Conservation (phyloP, 2,113 vertebrate genomes). For the Rousettus leschenaultii region DNA sequence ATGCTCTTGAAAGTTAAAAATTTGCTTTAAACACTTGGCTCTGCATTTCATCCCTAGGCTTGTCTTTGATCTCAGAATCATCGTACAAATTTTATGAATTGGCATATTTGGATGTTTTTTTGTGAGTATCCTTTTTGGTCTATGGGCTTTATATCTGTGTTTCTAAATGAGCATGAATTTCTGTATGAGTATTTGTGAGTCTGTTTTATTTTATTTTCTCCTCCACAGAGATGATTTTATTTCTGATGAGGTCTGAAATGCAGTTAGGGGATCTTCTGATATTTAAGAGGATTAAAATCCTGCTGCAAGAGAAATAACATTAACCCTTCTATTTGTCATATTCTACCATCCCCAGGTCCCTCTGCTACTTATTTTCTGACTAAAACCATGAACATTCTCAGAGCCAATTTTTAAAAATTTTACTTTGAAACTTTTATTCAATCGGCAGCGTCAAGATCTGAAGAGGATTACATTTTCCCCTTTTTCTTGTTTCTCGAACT, state of each 20-base stretch:
- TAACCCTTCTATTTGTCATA: slow-evolving; percentile 56
- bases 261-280: slow-evolving; percentile 58
- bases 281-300: slow-evolving; percentile 69
- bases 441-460: slow-evolving; percentile 80
- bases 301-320: slow-evolving; percentile 70
- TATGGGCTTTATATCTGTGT: background rate
- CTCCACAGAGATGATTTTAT: background rate
- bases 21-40: slow-evolving; percentile 36
- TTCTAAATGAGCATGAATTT: background rate
- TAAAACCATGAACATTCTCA: slow-evolving; percentile 54
- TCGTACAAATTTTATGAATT: slow-evolving; percentile 48
- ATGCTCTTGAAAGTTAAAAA: slow-evolving; percentile 49
- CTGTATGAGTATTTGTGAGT: background rate
- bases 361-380: slow-evolving; percentile 56
- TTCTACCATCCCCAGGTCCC: background rate
- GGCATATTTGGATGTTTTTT: background rate
- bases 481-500: slow-evolving; percentile 72
- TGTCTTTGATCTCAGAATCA: slow-evolving; percentile 47
- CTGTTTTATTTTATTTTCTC: background rate
- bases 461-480: slow-evolving; percentile 76
- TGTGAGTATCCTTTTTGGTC: background rate
- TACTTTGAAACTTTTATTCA: slow-evolving; percentile 83
- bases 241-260: slow-evolving; percentile 68
- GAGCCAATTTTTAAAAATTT: slow-evolving; percentile 75
- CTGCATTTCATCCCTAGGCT: background rate